Percentiles rank a stretch among this genome's conserved stretches.
Conservation (phyloP, 1,140 invertebrate genomes). For the Caenorhabditis latens region DNA sequence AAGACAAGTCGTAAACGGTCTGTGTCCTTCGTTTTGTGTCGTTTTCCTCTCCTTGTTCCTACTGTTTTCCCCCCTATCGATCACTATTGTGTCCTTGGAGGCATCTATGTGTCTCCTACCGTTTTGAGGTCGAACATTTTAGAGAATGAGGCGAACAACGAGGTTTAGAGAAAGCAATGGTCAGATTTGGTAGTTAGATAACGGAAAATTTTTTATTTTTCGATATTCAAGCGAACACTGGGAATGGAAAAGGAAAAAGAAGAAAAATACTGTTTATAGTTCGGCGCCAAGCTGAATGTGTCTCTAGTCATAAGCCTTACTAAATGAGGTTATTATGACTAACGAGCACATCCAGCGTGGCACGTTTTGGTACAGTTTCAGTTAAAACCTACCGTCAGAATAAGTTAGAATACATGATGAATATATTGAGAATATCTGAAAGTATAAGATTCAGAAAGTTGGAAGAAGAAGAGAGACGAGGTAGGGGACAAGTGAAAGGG, state of each 20-base stretch:
- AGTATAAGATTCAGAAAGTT: too few relatives aligned
- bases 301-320: conserved; percentile 51
- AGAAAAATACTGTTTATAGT: background rate
- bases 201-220: background rate
- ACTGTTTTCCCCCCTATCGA: conserved; percentile 50
- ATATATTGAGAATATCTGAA: too few relatives aligned
- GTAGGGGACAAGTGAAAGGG: background rate
- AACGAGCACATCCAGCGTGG: conserved; percentile 56
- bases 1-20: conserved; percentile 36
- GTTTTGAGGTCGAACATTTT: conserved; percentile 53
- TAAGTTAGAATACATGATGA: background rate
- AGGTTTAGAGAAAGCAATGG: background rate
- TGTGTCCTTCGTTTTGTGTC: conserved; percentile 24
- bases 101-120: conserved; percentile 29
- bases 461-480: too few relatives aligned
- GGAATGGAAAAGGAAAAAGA: background rate
- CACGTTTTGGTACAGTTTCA: background rate
- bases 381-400: background rate
- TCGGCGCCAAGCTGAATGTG: conserved; percentile 61
- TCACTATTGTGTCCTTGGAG: conserved; percentile 42
- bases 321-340: conserved; percentile 24
- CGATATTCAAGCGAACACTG: background rate
- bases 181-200: conserved; percentile 6
- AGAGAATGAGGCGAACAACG: conserved; percentile 12
- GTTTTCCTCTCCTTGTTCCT: conserved; percentile 7